These are phyloP conservation scores for Bubo blakistoni DNA, from an alignment of 2,113 vertebrate genomes.

Conservation along the genomic window DNA sequence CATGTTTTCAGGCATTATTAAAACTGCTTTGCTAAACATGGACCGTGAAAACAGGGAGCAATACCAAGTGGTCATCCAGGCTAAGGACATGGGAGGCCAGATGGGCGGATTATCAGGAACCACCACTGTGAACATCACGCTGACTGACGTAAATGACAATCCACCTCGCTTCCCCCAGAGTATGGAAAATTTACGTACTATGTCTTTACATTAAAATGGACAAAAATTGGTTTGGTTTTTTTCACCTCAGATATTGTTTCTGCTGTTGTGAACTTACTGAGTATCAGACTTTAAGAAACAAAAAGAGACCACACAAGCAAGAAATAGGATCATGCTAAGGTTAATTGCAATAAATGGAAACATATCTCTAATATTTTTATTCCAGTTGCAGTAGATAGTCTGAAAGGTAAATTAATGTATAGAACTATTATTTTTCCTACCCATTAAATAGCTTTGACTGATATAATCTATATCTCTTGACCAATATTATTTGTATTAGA, in stretches of 20 bases:
- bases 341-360: neutral
- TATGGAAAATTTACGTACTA: conserved; percentile 68
- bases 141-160: conserved; percentile 93
- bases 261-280: neutral
- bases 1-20: conserved; percentile 85
- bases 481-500: neutral
- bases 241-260: neutral
- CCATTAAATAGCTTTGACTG: neutral
- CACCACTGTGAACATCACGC: conserved; percentile 89
- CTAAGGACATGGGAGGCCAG: conserved; percentile 97
- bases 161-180: conserved; percentile 92
- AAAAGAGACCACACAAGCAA: neutral
- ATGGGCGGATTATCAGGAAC: conserved; percentile 95
- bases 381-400: neutral
- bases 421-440: neutral
- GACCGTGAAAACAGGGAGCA: conserved; percentile 90
- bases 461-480: neutral
- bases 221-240: neutral
- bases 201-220: neutral
- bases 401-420: neutral
- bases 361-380: neutral
- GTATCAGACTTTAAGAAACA: neutral
- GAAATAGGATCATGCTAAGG: neutral
- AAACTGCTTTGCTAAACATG: conserved; percentile 93
- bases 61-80: conserved; percentile 96